Percentiles rank a stretch among this genome's conserved stretches.
phyloP scores from a whole-genome alignment of 2,888 invertebrate genomes.

The Argynnis bischoffii region DNA sequence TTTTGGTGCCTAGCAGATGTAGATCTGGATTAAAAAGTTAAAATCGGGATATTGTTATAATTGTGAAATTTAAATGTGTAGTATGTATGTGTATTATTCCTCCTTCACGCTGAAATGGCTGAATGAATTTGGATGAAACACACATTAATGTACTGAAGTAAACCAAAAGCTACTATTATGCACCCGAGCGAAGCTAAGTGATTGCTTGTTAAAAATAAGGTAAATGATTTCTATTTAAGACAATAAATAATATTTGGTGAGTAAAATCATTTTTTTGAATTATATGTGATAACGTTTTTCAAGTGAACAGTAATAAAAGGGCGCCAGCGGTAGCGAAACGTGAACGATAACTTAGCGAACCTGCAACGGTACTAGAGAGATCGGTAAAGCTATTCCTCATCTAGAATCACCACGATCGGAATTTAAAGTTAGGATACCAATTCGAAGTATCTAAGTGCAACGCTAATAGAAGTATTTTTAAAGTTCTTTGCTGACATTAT shows the following conservation, averaged over 20 bases:
- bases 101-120: too few species aligned
- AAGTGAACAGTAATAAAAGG: conserved; percentile 60
- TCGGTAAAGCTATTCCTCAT: conserved; percentile 77
- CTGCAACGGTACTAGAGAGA: conserved; percentile 73
- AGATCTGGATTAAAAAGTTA: too few species aligned
- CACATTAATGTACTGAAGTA: too few species aligned
- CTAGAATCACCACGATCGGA: conserved; percentile 72
- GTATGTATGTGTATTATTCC: too few species aligned
- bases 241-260: too few species aligned
- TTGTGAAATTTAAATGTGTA: background rate
- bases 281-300: conserved; percentile 27
- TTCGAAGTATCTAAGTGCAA: conserved; percentile 43
- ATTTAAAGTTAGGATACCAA: conserved; percentile 56
- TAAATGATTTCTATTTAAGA: too few species aligned
- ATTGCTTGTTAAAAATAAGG: too few species aligned
- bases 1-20: too few species aligned
- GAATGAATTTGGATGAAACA: too few species aligned
- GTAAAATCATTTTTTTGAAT: background rate
- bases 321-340: conserved; percentile 75
- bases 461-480: conserved; percentile 36
- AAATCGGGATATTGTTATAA: background rate
- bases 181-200: too few species aligned
- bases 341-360: conserved; percentile 78
- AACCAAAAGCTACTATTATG: too few species aligned
- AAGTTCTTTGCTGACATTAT: conserved; percentile 10